Conservation (phyloP, 2,797 vertebrate species). For the Squalus acanthias region DNA sequence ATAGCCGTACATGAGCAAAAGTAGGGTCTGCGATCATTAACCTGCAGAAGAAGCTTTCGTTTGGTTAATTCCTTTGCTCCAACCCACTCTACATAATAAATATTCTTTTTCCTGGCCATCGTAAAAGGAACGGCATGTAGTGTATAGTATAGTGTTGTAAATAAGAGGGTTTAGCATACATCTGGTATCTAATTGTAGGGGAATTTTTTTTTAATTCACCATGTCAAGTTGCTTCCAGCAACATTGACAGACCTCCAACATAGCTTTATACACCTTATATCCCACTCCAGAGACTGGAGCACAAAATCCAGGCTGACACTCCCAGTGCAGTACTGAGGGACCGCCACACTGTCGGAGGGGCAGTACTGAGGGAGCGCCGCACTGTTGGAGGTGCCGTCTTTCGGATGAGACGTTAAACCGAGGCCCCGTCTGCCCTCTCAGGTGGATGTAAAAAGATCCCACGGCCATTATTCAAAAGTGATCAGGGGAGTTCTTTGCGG, state of each 20-base stretch:
- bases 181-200: neutral
- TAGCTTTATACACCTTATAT: neutral
- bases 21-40: neutral
- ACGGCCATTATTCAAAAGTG: neutral
- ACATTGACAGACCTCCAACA: neutral
- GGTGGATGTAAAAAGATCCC: too few species aligned
- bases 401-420: neutral
- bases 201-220: neutral
- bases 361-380: too few species aligned
- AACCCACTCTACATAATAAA: neutral
- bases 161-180: neutral
- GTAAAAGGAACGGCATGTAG: neutral
- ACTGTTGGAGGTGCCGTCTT: neutral
- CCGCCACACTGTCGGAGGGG: neutral
- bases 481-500: neutral
- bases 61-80: neutral
- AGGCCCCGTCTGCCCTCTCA: neutral
- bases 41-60: neutral
- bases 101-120: neutral
- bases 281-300: neutral
- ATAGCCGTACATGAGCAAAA: neutral
- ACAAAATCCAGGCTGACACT: neutral
- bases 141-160: neutral
- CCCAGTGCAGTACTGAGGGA: neutral
- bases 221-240: neutral